A percentile compares a stretch with the other conserved stretches of the same genome.
phyloP scores from a whole-genome alignment of 2,888 invertebrate genomes.

The Isoperla grammatica region DNA sequence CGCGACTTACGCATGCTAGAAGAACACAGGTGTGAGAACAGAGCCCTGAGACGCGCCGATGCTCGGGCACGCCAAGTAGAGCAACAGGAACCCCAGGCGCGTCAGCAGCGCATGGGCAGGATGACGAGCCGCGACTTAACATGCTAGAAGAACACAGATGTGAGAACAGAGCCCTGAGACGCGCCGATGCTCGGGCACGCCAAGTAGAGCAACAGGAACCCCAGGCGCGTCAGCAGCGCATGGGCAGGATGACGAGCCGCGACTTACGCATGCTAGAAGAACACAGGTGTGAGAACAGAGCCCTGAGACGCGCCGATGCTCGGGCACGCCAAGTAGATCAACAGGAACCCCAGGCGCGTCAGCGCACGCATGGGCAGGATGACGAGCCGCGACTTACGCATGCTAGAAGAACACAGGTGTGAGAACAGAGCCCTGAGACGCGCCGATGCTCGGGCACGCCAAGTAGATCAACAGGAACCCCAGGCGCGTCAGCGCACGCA shows the following conservation, averaged over 20 bases:
- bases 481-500: conserved; percentile 33
- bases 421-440: too few species aligned
- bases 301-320: too few species aligned
- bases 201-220: conserved; percentile 35
- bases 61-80: conserved; percentile 35
- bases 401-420: too few species aligned
- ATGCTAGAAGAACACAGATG: conserved; percentile 21
- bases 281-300: too few species aligned
- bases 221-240: conserved; percentile 33
- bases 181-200: conserved; percentile 35
- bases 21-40: conserved; percentile 15
- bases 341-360: conserved; percentile 33
- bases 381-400: conserved; percentile 35
- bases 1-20: conserved; percentile 33
- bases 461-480: conserved; percentile 35
- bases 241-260: conserved; percentile 34
- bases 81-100: conserved; percentile 34
- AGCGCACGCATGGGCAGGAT: conserved; percentile 35
- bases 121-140: conserved; percentile 35
- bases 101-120: conserved; percentile 33
- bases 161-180: conserved; percentile 29
- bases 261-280: conserved; percentile 36
- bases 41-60: conserved; percentile 33
- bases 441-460: conserved; percentile 35
- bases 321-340: conserved; percentile 35